These are phyloP conservation scores for Xenus cinereus DNA, from an alignment of 2,113 vertebrate species.

Conservation along the genomic window DNA sequence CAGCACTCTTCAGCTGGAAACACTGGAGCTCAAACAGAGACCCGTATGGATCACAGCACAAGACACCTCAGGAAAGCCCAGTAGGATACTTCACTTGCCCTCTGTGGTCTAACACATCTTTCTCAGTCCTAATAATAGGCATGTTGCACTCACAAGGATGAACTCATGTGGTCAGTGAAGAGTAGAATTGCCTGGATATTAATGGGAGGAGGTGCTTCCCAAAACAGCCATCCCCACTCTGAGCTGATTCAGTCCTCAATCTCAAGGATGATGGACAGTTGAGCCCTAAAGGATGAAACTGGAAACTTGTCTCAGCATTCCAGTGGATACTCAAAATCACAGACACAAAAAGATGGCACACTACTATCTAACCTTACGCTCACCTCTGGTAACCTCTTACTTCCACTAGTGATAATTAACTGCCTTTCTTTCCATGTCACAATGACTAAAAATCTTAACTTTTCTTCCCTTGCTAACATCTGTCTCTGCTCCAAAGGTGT, in stretches of 20 bases:
- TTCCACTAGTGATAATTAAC: neutral
- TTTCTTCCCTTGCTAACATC: neutral
- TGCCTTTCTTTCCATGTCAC: neutral
- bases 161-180: neutral
- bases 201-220: neutral
- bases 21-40: neutral
- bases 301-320: neutral
- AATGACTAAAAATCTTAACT: neutral
- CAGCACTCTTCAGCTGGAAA: neutral
- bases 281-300: neutral
- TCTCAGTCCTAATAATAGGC: neutral
- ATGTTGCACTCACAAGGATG: neutral
- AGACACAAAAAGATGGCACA: neutral
- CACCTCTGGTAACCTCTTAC: neutral
- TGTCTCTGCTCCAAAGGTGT: neutral
- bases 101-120: neutral
- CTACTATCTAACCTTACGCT: neutral
- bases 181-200: accelerated
- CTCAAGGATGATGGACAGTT: neutral
- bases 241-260: neutral
- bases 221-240: neutral
- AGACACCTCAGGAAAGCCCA: neutral
- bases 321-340: neutral
- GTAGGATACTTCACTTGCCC: accelerated
- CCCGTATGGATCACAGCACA: neutral